These are phyloP conservation scores for Bombus balteatus DNA, from an alignment of 1,140 invertebrate species.

Conservation along the genomic window DNA sequence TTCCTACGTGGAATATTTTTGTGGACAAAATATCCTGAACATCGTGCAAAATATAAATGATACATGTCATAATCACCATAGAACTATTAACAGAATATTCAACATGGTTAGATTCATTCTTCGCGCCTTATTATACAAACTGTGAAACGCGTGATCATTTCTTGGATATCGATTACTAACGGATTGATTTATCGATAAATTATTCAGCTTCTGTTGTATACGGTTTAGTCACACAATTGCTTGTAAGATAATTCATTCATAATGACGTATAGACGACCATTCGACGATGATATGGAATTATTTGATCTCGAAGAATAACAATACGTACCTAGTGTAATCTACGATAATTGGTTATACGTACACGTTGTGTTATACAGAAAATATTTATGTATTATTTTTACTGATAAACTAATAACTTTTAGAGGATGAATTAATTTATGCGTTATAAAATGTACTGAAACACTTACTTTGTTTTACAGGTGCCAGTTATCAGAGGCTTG, in stretches of 20 bases:
- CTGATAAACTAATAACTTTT: not conserved
- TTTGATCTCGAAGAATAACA: not conserved
- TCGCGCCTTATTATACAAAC: not conserved
- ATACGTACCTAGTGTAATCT: not conserved
- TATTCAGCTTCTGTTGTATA: not conserved
- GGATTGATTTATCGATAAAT: not conserved
- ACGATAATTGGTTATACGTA: not conserved
- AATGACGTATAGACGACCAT: not conserved
- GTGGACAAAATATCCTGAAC: no score
- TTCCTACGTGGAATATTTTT: not conserved
- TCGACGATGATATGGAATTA: not conserved
- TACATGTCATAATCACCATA: not conserved
- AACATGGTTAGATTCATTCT: not conserved
- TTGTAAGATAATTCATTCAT: not conserved
- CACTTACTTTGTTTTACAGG: constrained; percentile 52
- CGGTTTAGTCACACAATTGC: not conserved
- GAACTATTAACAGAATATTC: not conserved
- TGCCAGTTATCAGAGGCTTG: constrained; percentile 87
- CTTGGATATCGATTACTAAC: not conserved
- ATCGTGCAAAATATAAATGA: no score
- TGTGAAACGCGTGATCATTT: not conserved
- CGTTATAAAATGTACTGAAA: not conserved
- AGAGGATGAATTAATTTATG: not conserved
- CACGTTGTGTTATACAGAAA: not conserved
- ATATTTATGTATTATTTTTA: no score